Evolutionary conservation across 2,797 vertebrate species (phyloP).

Genomic region (Hypotaenidia philippensis): DNA sequence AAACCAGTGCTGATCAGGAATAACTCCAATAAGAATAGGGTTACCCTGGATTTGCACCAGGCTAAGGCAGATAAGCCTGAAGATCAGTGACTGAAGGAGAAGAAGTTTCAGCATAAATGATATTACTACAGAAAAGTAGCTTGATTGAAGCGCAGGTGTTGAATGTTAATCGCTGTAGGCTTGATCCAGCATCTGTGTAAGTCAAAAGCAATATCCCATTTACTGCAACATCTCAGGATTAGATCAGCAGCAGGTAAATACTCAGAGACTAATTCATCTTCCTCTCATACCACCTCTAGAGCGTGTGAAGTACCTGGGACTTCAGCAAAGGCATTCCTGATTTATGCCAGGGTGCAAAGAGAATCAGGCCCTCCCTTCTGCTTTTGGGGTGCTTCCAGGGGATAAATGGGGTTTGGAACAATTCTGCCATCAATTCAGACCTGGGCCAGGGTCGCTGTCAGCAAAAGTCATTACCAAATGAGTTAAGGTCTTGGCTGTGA

Average conservation of each 20-base stretch:
- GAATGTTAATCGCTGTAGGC: slow-evolving; percentile 54
- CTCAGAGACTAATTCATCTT: not conserved
- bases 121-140: slow-evolving; percentile 58
- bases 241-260: slow-evolving; percentile 22
- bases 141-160: slow-evolving; percentile 49
- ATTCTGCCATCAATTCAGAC: not conserved
- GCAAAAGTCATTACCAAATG: not conserved
- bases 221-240: slow-evolving; percentile 30
- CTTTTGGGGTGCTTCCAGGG: not conserved
- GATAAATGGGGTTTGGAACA: not conserved
- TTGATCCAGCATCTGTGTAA: slow-evolving; percentile 37
- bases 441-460: not conserved
- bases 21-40: slow-evolving; percentile 35
- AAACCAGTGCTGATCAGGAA: slow-evolving; percentile 47
- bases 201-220: slow-evolving; percentile 47
- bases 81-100: slow-evolving; percentile 55
- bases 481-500: rapidly evolving
- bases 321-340: not conserved
- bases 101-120: slow-evolving; percentile 53
- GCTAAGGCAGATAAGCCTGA: slow-evolving; percentile 54
- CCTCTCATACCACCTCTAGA: not conserved
- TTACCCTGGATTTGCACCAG: slow-evolving; percentile 59
- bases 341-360: not conserved
- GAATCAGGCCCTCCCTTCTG: not conserved
- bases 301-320: not conserved